A percentile compares a stretch with the other conserved stretches of the same genome.
These are phyloP conservation scores for Drosophila auraria DNA, from an alignment of 1,140 invertebrate genomes.

Conservation along the genomic window DNA sequence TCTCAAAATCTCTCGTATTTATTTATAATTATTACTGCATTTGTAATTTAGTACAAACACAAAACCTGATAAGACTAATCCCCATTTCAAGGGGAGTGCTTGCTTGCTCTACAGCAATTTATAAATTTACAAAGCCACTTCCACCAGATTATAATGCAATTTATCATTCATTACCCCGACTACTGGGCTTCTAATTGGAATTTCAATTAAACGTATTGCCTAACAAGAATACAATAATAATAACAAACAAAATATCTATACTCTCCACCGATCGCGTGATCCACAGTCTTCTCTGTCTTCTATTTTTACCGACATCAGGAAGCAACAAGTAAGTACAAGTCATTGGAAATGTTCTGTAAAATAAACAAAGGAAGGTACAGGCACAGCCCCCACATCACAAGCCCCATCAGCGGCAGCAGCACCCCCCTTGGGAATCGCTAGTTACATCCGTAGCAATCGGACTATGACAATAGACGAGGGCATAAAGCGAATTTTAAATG, in stretches of 20 bases:
- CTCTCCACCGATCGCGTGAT: conserved; percentile 31
- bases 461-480: conserved; percentile 38
- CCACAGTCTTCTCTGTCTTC: conserved; percentile 13
- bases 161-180: conserved; percentile 3
- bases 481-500: conserved; percentile 44
- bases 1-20: neutral
- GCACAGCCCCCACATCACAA: neutral
- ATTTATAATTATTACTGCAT: neutral
- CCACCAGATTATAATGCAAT: neutral
- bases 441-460: conserved; percentile 43
- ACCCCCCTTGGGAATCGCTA: neutral
- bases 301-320: conserved; percentile 37
- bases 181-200: conserved; percentile 13
- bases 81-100: neutral
- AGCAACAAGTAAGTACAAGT: conserved; percentile 36
- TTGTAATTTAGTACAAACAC: neutral
- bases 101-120: neutral
- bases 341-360: conserved; percentile 37
- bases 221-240: conserved; percentile 26
- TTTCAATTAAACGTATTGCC: conserved; percentile 30
- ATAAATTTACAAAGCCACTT: neutral
- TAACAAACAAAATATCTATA: neutral
- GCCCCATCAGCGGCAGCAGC: neutral
- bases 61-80: neutral
- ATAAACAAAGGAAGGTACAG: conserved; percentile 36